phyloP scores from a whole-genome alignment of 1,140 invertebrate species.

The Formica exsecta region DNA sequence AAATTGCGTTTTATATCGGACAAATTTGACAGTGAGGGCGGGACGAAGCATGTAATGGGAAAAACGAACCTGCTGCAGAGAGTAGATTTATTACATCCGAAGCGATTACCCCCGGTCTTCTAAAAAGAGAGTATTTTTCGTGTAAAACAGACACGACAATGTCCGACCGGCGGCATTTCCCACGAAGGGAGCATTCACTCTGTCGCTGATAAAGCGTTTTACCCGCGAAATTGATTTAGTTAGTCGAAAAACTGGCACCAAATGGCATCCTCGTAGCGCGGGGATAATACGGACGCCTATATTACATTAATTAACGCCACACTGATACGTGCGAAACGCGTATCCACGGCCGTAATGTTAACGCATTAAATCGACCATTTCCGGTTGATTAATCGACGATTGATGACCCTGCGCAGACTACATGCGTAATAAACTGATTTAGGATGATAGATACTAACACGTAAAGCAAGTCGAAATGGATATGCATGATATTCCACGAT shows the following conservation, averaged over 20 bases:
- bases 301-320: slow-evolving; percentile 76
- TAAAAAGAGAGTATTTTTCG: slow-evolving; percentile 54
- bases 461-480: slow-evolving; percentile 44
- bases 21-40: slow-evolving; percentile 26
- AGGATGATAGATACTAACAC: slow-evolving; percentile 54
- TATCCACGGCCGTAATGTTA: slow-evolving; percentile 73
- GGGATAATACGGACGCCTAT: slow-evolving; percentile 54
- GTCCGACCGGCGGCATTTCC: slow-evolving; percentile 40
- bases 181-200: slow-evolving; percentile 56
- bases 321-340: slow-evolving; percentile 60
- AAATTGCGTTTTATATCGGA: slow-evolving; percentile 4
- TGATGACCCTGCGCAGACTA: slow-evolving; percentile 75
- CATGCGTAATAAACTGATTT: slow-evolving; percentile 73
- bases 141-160: slow-evolving; percentile 55
- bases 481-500: slow-evolving; percentile 21
- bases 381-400: slow-evolving; percentile 77
- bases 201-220: slow-evolving; percentile 64
- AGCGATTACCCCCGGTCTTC: slow-evolving; percentile 28
- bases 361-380: slow-evolving; percentile 78
- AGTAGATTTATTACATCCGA: slow-evolving; percentile 45
- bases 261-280: slow-evolving; percentile 9
- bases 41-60: slow-evolving; percentile 41
- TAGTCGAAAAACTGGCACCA: slow-evolving; percentile 30
- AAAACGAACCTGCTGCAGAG: slow-evolving; percentile 31
- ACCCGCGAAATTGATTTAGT: slow-evolving; percentile 56